Base-by-base conservation (phyloP, 2,888 invertebrate species). In the Amaurobius ferox region DNA sequence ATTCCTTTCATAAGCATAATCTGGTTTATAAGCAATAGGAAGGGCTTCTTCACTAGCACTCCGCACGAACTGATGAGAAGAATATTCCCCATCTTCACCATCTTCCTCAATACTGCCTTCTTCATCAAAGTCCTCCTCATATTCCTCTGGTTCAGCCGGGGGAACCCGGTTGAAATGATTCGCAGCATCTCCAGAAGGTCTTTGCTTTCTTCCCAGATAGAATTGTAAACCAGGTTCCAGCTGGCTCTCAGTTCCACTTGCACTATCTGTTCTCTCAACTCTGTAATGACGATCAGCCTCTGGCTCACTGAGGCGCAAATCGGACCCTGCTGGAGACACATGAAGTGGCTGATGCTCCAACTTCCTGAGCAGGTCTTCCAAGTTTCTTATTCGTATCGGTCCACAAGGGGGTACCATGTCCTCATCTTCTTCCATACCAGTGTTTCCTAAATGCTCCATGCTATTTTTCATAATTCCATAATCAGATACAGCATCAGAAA, bases 241-340 rank as follows among this genome's bases (percentile, higher is more conserved):
- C 61, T 89, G 89, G 44, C 89, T 89, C 74, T 89, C 89, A 28
- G 89, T 89, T 83, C 89, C 89, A 85, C 89, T 88, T 13, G 88
- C 88, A 77, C 87, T 88, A 77, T 89, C 89, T 19, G 83, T 66
- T 62, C 83, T 76, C 39, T 79, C 85, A 9, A 71, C 62, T 55
- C 86, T 55, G 64, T 87, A 96, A 92, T 96, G 96, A 79, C 97
- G 94, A 91, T 97, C 97, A 74, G 95, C 95, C 91, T 97, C 97
- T 73, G 95, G 95, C 92, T 97, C 97, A 79, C 96, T 96, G 94
- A 95, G 95, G 40, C 91, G 89, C 90, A 97, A 96, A 91, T 97
- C 97, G 23, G 96, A 96, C 87, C 96, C 97, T 89, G 96, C 95
- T 72, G 97, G 97, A 91, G 96, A 96, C 95, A 96, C 87, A 44